Evolutionary conservation across 2,797 vertebrate genomes (phyloP), one percentile per base, ranked within the genome.

Genomic region (Anguilla pacifica): DNA sequence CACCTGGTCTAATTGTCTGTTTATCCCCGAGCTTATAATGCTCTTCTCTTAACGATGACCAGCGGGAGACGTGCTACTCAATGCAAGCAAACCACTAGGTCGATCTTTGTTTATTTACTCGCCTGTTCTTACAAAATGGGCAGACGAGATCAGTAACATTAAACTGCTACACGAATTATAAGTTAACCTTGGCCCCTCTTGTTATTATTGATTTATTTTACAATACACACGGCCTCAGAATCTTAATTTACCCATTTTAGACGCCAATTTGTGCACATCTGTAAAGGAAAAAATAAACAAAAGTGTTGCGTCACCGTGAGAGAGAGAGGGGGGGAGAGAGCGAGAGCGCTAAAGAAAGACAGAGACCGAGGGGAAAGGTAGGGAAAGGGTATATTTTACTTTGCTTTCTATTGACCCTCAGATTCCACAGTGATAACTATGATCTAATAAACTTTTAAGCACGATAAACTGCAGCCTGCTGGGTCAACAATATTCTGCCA

Each of bases 1-100:
- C 96, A 96, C 96, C 96, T 96, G 95, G 95, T 91, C 94, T 96
- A 96, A 97, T 96, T 96, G 96, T 96, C 95, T 97, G 95, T 96
- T 96, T 96, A 95, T 96, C 95, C 95, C 92, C 90, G 91, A 94
- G 93, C 94, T 95, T 90, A 93, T 94, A 94, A 95, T 95, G 94
- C 95, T 94, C 92, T 87, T 88, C 95, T 92, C 95, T 95, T 89
- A 92, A 91, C 89, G 87, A 86, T 91, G 91, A 93, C 85, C 94
- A 94, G 96, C 96, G 92, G 96, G 96, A 90, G 95, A 93, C 92
- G 22, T 85, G 89, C 90, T 93, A 92, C 90, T 96, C 93, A 96
- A 96, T 94, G 94, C 93, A 59, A 93, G 89, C 86, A 70, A 92
- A 94, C 94, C 92, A 93, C 95, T 94, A 95, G 93, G 93, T 92